Conservation (phyloP, 2,113 vertebrate genomes). For the Nerophis lumbriciformis region DNA sequence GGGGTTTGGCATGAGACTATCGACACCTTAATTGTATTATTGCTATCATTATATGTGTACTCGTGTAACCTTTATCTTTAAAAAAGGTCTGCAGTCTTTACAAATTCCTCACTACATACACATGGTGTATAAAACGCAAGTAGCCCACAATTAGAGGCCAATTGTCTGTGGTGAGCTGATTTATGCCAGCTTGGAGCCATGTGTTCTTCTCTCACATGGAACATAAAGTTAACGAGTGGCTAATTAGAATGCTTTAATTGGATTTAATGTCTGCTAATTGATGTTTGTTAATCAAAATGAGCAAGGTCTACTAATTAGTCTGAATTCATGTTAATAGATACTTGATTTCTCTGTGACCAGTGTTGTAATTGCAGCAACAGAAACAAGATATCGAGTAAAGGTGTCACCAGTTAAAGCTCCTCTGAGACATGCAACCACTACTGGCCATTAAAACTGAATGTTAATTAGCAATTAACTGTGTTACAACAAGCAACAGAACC, state of each 20-base stretch:
- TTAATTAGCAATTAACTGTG: conserved; percentile 78
- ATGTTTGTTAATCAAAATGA: conserved; percentile 71
- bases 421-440: conserved; percentile 70
- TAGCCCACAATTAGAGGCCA: conserved; percentile 12
- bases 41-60: neutral
- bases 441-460: conserved; percentile 76
- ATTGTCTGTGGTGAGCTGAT: conserved; percentile 74
- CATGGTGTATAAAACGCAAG: neutral
- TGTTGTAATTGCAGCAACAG: conserved; percentile 61
- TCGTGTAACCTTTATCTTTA: neutral
- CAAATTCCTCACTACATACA: neutral
- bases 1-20: neutral
- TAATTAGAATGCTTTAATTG: conserved; percentile 88
- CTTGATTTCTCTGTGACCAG: conserved; percentile 44
- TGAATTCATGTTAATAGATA: conserved; percentile 41
- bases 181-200: conserved; percentile 76
- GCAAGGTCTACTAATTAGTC: conserved; percentile 35
- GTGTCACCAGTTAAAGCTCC: conserved; percentile 71
- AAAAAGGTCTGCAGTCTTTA: neutral
- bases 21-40: neutral
- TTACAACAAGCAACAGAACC: conserved; percentile 10
- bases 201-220: conserved; percentile 62
- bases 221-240: conserved; percentile 83
- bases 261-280: conserved; percentile 81
- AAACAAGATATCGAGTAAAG: conserved; percentile 61